phyloP scores from a whole-genome alignment of 2,888 invertebrate species.

The Kryphioiulus occultus region DNA sequence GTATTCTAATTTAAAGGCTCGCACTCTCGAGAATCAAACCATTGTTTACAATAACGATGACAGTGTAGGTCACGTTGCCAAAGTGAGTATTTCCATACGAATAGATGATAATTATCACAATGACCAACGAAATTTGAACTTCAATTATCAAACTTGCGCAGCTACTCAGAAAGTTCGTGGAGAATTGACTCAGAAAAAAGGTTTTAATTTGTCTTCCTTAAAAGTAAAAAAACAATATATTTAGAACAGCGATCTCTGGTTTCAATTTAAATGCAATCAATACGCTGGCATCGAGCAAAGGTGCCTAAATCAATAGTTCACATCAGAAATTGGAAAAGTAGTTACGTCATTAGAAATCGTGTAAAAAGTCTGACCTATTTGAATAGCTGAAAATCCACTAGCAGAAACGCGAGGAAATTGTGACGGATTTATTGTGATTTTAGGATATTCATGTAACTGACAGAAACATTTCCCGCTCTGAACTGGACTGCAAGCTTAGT shows the following conservation, averaged over 20 bases:
- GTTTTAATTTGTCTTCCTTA: not conserved
- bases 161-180: not conserved
- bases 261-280: not conserved
- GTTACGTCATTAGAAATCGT: slow-evolving; percentile 30
- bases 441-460: not conserved
- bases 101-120: not conserved
- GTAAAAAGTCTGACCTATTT: not conserved
- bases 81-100: not conserved
- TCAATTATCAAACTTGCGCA: not conserved
- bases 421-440: not conserved
- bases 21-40: not conserved
- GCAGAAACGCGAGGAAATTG: not conserved
- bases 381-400: not conserved
- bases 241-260: slow-evolving; percentile 6
- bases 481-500: not conserved
- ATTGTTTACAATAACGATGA: not conserved
- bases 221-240: not conserved
- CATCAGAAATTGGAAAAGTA: not conserved
- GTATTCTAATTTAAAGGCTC: not conserved
- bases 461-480: not conserved
- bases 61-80: not conserved
- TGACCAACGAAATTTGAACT: slow-evolving; percentile 1
- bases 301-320: not conserved
- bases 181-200: not conserved
- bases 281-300: not conserved